Conservation (phyloP, 1,140 invertebrate species). For the Episyrphus balteatus region DNA sequence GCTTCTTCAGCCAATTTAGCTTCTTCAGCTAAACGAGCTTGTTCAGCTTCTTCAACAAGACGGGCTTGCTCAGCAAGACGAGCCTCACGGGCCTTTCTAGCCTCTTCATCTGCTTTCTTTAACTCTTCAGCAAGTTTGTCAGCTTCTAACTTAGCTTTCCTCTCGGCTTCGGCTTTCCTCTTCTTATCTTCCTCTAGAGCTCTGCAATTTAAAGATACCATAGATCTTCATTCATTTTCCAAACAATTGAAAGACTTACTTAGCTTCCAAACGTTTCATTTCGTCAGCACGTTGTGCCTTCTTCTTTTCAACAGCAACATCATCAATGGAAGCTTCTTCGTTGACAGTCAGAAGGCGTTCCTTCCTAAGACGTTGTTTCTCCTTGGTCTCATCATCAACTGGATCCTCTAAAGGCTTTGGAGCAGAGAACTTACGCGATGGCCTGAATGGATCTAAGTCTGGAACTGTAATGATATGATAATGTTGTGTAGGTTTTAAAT, state of each 20-base stretch:
- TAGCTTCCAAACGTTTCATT: slow-evolving; percentile 47
- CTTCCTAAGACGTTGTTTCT: slow-evolving; percentile 41
- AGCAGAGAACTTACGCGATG: slow-evolving; percentile 50
- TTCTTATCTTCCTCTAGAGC: slow-evolving; percentile 33
- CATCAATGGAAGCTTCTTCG: slow-evolving; percentile 29
- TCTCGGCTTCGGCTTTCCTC: slow-evolving; percentile 32
- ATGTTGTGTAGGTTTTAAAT: no score
- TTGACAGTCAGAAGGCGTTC: slow-evolving; percentile 37
- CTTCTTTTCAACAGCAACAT: slow-evolving; percentile 45
- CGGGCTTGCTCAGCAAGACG: slow-evolving; percentile 37
- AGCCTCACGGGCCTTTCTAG: slow-evolving; percentile 38
- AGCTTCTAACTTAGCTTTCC: slow-evolving; percentile 39
- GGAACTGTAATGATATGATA: slow-evolving; percentile 20
- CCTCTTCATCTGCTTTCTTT: slow-evolving; percentile 40
- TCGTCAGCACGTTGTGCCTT: slow-evolving; percentile 47
- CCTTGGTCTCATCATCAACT: slow-evolving; percentile 38
- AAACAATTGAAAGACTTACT: slow-evolving; percentile 39
- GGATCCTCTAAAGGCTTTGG: slow-evolving; percentile 44
- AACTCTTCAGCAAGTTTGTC: slow-evolving; percentile 36
- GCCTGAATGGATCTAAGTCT: slow-evolving; percentile 48
- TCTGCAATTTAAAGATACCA: slow-evolving; percentile 8
- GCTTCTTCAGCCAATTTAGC: slow-evolving; percentile 41
- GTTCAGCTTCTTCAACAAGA: slow-evolving; percentile 39
- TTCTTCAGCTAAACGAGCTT: slow-evolving; percentile 37
- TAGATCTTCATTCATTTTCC: not conserved